Conservation (phyloP, 2,888 invertebrate genomes). For the Chaetogeoica ovagalla region DNA sequence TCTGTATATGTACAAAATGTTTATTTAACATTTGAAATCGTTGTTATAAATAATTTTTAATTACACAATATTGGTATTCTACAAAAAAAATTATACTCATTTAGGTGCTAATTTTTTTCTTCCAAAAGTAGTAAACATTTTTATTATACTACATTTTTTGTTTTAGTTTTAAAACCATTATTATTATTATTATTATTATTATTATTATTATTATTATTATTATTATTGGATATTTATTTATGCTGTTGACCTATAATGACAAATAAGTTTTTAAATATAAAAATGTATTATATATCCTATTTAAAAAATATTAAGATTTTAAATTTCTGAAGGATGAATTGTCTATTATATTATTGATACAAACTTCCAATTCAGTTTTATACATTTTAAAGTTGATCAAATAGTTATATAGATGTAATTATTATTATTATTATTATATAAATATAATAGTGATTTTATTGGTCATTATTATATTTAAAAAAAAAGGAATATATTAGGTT, state of each 20-base stretch:
- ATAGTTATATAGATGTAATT: slow-evolving; percentile 27
- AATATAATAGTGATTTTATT: not conserved
- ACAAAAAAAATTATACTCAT: slow-evolving; percentile 21
- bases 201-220: slow-evolving; percentile 20
- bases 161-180: not conserved
- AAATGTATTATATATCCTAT: slow-evolving; percentile 20
- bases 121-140: slow-evolving; percentile 31
- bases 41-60: not conserved
- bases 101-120: slow-evolving; percentile 42
- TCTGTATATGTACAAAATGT: not conserved
- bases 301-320: not conserved
- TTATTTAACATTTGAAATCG: not conserved
- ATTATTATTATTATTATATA: slow-evolving; percentile 6
- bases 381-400: slow-evolving; percentile 33
- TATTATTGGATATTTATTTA: too few species aligned
- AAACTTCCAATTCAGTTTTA: not conserved
- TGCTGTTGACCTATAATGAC: not conserved
- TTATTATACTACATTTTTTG: not conserved
- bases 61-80: slow-evolving; percentile 8
- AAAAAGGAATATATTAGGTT: too few species aligned
- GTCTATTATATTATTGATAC: not conserved
- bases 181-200: slow-evolving; percentile 10
- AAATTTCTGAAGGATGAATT: not conserved
- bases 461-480: too few species aligned
- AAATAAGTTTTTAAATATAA: not conserved